Conservation (phyloP, 2,888 invertebrate species). For the Meghimatium bilineatum region DNA sequence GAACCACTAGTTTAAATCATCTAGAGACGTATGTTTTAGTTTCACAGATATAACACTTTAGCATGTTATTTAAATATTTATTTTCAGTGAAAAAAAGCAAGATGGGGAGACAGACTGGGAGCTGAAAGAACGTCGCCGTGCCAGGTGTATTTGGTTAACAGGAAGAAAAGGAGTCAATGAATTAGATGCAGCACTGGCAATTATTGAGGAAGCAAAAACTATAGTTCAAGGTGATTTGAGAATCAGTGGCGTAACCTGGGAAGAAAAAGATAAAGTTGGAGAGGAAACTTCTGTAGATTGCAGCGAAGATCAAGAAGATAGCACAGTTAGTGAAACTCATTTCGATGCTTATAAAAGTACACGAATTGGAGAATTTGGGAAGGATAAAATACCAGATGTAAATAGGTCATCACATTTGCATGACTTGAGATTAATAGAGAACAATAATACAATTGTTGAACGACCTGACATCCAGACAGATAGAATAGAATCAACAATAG, state of each 20-base stretch:
- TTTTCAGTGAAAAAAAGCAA: constrained; percentile 82
- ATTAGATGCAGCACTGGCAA: constrained; percentile 86
- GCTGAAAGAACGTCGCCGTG: constrained; percentile 80
- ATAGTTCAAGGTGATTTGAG: constrained; percentile 79
- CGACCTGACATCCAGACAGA: too few species aligned
- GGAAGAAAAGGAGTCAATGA: constrained; percentile 85
- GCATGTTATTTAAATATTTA: neutral
- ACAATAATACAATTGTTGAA: neutral
- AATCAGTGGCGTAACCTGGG: constrained; percentile 71
- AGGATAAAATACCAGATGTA: neutral
- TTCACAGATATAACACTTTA: too few species aligned
- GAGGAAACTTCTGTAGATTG: neutral
- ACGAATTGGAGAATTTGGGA: neutral
- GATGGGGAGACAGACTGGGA: constrained; percentile 82
- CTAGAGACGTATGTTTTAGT: too few species aligned
- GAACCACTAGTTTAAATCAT: too few species aligned
- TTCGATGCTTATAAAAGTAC: neutral
- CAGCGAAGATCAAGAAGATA: constrained; percentile 4
- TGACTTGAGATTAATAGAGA: neutral
- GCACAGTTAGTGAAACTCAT: constrained; percentile 1
- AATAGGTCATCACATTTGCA: neutral
- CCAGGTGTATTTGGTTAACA: constrained; percentile 73
- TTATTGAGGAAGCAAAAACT: constrained; percentile 87
- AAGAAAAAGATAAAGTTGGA: constrained; percentile 23
- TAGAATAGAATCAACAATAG: neutral